Evolutionary conservation across 2,888 invertebrate genomes (phyloP), one percentile per base, ranked within the genome.

Genomic region (Argyra leucocephala): DNA sequence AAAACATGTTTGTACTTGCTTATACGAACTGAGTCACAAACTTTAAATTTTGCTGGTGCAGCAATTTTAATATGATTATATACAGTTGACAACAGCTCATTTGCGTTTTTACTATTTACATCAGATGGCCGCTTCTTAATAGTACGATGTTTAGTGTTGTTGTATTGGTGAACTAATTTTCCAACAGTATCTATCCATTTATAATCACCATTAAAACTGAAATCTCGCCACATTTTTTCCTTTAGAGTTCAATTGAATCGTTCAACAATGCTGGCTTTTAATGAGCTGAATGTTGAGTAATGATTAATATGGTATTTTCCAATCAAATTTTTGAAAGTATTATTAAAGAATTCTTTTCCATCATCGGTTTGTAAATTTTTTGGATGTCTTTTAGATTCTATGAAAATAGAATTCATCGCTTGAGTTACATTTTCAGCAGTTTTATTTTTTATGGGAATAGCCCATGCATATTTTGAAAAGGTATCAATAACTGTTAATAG

Each of bases 401-500:
- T 9, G 18, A 58, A 58, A 10, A 58, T 23, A 22, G 22, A 22
- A 22, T 58, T 22, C 9, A 58, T 22, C 22, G 58, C 58, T 12
- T 58, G 3, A 9, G 22, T 58, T 3, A 58, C 58, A 22, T 22
- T 58, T 9, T 22, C 22, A 22, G 10, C 22, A 58, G 58, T 58
- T 58, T 58, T 58, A 22, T 22, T 22, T 23, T 57, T 58, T 18
- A 58, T 58, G 12, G 22, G 58, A 10, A 58, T 58, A 15, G 22
- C 58, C 58, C 58, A 58, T 1, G 22, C 22, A 22, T 10, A 58
- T 22, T 58, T 58, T 7, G 22, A 58, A 48, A 48, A 48, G 22
- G 70, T 69, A 71, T 79, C 76, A 57, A 78, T 79, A n/a, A 76
- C 72, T 18, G 74, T 73, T 66, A 79, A 69, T 57, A 79, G 68